A percentile compares a stretch with the other conserved stretches of the same genome.
Evolutionary conservation across 1,140 invertebrate genomes (phyloP).

Genomic region (Vollenhovia emeryi): DNA sequence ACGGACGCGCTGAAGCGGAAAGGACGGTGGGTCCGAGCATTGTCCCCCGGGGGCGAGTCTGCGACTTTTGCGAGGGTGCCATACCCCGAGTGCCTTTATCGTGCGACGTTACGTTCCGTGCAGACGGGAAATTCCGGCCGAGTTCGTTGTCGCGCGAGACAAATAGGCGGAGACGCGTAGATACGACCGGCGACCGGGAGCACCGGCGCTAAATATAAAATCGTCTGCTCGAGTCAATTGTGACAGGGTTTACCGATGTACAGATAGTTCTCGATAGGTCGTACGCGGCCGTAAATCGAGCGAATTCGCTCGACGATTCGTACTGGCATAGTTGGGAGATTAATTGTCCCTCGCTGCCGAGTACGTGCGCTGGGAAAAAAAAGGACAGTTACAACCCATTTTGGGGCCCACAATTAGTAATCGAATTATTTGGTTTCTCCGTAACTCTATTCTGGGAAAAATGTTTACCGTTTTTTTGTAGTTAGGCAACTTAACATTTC

Average conservation of each 20-base stretch:
- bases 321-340: neutral
- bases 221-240: conserved; percentile 14
- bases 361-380: too few relatives aligned
- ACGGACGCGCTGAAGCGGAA: neutral
- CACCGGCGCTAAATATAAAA: conserved; percentile 38
- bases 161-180: conserved; percentile 63
- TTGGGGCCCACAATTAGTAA: too few relatives aligned
- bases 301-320: neutral
- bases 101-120: conserved; percentile 39
- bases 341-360: too few relatives aligned
- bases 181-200: conserved; percentile 52
- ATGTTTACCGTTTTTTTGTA: too few relatives aligned
- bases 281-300: neutral
- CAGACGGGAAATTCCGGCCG: conserved; percentile 64
- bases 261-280: conserved; percentile 38
- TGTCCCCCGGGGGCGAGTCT: conserved; percentile 35
- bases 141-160: conserved; percentile 38
- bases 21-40: conserved; percentile 25
- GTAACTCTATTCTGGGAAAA: too few relatives aligned
- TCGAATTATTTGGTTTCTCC: too few relatives aligned
- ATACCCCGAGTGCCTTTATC: conserved; percentile 65
- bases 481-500: too few relatives aligned
- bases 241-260: conserved; percentile 42
- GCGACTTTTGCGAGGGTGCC: conserved; percentile 54
- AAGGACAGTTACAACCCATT: too few relatives aligned